These are phyloP conservation scores for Dermochelys coriacea DNA, from an alignment of 2,797 vertebrate species.

Conservation along the genomic window DNA sequence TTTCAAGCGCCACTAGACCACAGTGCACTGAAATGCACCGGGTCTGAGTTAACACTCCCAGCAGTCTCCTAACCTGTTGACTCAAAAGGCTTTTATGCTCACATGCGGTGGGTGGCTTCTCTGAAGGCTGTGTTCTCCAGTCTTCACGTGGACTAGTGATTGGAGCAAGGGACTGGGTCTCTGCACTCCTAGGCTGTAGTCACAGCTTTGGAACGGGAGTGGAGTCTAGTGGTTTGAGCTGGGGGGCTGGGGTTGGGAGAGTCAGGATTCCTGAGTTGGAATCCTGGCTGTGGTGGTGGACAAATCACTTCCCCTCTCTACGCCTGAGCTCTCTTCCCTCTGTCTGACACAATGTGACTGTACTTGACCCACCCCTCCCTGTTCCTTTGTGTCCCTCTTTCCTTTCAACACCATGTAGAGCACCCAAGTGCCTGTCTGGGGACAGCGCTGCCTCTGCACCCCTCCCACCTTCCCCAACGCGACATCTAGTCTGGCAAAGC, in stretches of 20 bases:
- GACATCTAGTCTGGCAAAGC: too few species aligned
- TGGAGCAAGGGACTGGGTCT: neutral
- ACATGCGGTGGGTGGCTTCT: neutral
- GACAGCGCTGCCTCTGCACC: too few species aligned
- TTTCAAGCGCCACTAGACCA: neutral
- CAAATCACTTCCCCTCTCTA: neutral
- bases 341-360: neutral
- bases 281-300: neutral
- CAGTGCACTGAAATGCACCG: neutral
- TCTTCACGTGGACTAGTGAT: neutral
- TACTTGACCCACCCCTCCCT: neutral
- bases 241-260: too few species aligned
- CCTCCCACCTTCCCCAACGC: neutral
- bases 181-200: neutral
- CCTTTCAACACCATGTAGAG: neutral
- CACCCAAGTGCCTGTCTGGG: too few species aligned
- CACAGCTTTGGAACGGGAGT: neutral
- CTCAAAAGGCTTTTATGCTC: neutral
- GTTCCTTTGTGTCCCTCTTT: neutral
- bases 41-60: neutral
- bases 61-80: neutral
- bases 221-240: neutral
- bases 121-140: neutral
- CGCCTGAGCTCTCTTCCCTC: neutral
- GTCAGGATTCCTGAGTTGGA: neutral